Conservation (phyloP, 2,888 invertebrate species). For the Drosophila pegasa region DNA sequence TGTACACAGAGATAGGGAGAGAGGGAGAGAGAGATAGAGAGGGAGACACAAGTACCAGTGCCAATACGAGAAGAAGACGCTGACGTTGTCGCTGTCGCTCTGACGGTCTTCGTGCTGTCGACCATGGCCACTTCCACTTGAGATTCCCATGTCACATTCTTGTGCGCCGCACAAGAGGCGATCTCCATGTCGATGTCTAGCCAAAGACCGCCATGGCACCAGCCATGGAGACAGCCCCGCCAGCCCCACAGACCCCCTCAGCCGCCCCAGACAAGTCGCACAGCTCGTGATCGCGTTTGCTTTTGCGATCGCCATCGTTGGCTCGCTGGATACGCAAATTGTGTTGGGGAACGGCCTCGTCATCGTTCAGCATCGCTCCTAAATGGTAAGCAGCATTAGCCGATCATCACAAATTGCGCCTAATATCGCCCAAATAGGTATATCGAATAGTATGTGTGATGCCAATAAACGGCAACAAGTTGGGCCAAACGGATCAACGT, state of each 20-base stretch:
- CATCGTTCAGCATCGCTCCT: constrained; percentile 13
- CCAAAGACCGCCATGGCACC: constrained; percentile 53
- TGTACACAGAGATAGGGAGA: constrained; percentile 17
- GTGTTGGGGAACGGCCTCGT: constrained; percentile 42
- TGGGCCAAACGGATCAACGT: not conserved
- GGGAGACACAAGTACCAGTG: constrained; percentile 29
- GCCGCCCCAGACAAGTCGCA: constrained; percentile 1
- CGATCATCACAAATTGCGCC: constrained; percentile 49
- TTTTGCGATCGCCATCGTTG: constrained; percentile 31
- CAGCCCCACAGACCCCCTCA: not conserved
- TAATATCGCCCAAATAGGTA: constrained; percentile 43
- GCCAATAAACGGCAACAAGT: not conserved
- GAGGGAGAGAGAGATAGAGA: constrained; percentile 8
- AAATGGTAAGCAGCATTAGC: constrained; percentile 53
- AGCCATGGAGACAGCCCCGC: constrained; percentile 1
- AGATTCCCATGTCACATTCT: constrained; percentile 73
- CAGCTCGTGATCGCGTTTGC: constrained; percentile 34
- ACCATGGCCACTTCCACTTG: constrained; percentile 64
- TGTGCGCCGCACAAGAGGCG: constrained; percentile 62
- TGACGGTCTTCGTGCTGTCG: constrained; percentile 53
- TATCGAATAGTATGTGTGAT: constrained; percentile 1
- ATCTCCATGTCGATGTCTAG: constrained; percentile 62
- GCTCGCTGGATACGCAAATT: constrained; percentile 53
- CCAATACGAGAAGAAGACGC: constrained; percentile 51
- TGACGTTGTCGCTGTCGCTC: constrained; percentile 19